phyloP scores from a whole-genome alignment of 2,888 invertebrate species.

The Scaptomyza reducta region DNA sequence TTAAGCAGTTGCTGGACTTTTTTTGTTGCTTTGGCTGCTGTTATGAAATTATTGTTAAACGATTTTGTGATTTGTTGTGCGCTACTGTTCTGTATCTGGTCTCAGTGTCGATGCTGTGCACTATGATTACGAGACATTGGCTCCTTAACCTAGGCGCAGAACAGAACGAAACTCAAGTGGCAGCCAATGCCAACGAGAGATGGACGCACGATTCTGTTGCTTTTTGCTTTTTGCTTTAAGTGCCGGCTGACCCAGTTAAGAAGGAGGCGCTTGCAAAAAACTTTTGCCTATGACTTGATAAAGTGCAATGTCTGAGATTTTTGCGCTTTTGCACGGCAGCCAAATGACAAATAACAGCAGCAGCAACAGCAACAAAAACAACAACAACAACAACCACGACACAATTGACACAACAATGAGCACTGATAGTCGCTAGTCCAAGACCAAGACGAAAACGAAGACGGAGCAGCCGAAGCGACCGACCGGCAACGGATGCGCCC shows the following conservation, averaged over 20 bases:
- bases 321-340: slow-evolving; percentile 67
- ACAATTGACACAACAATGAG: slow-evolving; percentile 79
- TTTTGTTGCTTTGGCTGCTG: slow-evolving; percentile 57
- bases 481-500: slow-evolving; percentile 77
- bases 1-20: slow-evolving; percentile 16
- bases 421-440: slow-evolving; percentile 58
- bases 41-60: slow-evolving; percentile 80
- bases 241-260: slow-evolving; percentile 75
- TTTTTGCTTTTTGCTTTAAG: slow-evolving; percentile 50
- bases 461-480: slow-evolving; percentile 26
- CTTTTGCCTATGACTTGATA: slow-evolving; percentile 67
- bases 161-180: slow-evolving; percentile 56
- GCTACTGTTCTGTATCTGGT: slow-evolving; percentile 65
- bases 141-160: slow-evolving; percentile 55
- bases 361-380: slow-evolving; percentile 35
- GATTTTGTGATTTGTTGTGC: slow-evolving; percentile 79
- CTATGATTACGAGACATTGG: slow-evolving; percentile 61
- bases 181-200: slow-evolving; percentile 68
- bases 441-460: slow-evolving; percentile 33
- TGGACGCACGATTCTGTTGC: slow-evolving; percentile 66
- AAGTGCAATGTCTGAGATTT: slow-evolving; percentile 73
- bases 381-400: slow-evolving; percentile 55
- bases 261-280: slow-evolving; percentile 23
- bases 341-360: slow-evolving; percentile 73
- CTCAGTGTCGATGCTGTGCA: slow-evolving; percentile 39